phyloP scores from a whole-genome alignment of 30 jellyfish, hydroid and myxozoan species.

The Hydractinia echinata region DNA sequence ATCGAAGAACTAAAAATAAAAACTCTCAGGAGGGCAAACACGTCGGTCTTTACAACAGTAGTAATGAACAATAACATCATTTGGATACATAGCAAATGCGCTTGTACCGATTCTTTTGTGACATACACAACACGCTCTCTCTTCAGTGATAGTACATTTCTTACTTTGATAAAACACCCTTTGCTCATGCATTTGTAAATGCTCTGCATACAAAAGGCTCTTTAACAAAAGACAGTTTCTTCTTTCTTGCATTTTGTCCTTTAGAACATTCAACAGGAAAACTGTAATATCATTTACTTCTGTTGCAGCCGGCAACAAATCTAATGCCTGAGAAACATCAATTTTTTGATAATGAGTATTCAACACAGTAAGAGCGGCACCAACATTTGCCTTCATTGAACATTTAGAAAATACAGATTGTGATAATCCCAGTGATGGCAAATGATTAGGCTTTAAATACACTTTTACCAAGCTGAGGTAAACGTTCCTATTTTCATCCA shows the following conservation, averaged over 20 bases:
- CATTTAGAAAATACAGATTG: constrained; percentile 51
- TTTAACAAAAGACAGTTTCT: constrained; percentile 51
- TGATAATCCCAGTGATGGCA: constrained; percentile 59
- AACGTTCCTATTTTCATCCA: constrained; percentile 65
- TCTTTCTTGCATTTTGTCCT: constrained; percentile 69
- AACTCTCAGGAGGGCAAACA: constrained; percentile 65
- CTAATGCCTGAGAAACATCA: constrained; percentile 84
- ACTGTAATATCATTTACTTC: constrained; percentile 59
- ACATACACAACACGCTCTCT: constrained; percentile 87
- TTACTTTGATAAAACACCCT: constrained; percentile 74
- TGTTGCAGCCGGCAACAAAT: constrained; percentile 66
- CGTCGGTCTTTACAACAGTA: constrained; percentile 87
- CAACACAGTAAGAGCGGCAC: constrained; percentile 72
- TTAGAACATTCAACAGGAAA: constrained; percentile 57
- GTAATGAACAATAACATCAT: constrained; percentile 86
- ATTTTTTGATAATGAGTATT: constrained; percentile 62
- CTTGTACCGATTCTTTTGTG: constrained; percentile 95
- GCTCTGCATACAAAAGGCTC: constrained; percentile 84
- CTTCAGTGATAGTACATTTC: constrained; percentile 85
- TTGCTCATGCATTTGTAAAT: constrained; percentile 89
- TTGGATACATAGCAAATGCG: constrained; percentile 96
- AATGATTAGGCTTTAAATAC: constrained; percentile 69
- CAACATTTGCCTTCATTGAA: constrained; percentile 50
- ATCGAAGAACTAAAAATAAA: too few species aligned
- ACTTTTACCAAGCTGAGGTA: constrained; percentile 68